A percentile compares a stretch with the other conserved stretches of the same genome.
Conservation (phyloP, 1,140 invertebrate genomes). For the Augochlora pura region DNA sequence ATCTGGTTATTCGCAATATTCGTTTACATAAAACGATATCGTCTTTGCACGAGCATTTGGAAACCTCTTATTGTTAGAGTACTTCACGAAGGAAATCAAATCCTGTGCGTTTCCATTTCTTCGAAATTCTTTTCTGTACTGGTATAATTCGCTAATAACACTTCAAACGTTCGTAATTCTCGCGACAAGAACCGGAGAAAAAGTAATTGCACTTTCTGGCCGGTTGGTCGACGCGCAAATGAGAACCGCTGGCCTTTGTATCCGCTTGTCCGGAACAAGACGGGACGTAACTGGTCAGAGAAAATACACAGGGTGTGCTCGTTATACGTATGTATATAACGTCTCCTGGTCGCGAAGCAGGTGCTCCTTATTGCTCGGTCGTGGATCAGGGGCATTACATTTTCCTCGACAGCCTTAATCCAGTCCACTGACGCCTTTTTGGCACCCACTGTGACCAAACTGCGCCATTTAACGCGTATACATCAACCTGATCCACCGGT, state of each 20-base stretch:
- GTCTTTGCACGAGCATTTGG: too few species aligned
- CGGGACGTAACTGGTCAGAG: constrained; percentile 59
- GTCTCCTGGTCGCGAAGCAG: constrained; percentile 56
- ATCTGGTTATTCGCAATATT: too few species aligned
- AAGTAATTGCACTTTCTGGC: not conserved
- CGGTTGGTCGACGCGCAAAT: constrained; percentile 8
- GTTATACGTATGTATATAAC: constrained; percentile 46
- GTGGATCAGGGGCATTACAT: constrained; percentile 27
- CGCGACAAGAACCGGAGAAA: too few species aligned
- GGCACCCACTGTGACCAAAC: not conserved
- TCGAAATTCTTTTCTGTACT: too few species aligned
- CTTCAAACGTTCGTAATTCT: too few species aligned
- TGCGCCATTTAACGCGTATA: not conserved
- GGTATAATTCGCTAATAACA: too few species aligned
- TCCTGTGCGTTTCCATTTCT: too few species aligned
- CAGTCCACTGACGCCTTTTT: not conserved
- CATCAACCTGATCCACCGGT: too few species aligned
- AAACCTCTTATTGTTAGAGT: too few species aligned
- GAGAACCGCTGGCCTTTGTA: constrained; percentile 65
- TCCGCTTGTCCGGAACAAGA: constrained; percentile 62
- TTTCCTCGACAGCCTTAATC: constrained; percentile 21
- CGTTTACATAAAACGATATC: too few species aligned
- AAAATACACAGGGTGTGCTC: constrained; percentile 58
- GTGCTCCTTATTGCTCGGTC: constrained; percentile 49
- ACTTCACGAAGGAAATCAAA: too few species aligned